Evolutionary conservation across 2,797 vertebrate genomes (phyloP).

Genomic region (Cyclura pinguis): DNA sequence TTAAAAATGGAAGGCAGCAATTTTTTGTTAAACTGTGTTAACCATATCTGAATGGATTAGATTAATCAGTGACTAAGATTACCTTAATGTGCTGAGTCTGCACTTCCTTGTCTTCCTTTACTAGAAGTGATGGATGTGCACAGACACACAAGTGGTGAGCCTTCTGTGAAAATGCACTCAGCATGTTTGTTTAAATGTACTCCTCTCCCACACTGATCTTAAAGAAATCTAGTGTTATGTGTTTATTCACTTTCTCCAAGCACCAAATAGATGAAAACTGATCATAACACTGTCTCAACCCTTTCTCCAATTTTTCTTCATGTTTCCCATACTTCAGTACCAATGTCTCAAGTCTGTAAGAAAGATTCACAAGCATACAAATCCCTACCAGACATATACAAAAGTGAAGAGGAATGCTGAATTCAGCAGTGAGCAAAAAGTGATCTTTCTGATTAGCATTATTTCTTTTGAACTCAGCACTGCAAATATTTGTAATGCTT

Average conservation of each 20-base stretch:
- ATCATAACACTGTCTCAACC: neutral
- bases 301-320: neutral
- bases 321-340: neutral
- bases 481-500: neutral
- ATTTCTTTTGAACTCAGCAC: neutral
- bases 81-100: neutral
- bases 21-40: neutral
- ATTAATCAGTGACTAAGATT: conserved; percentile 24
- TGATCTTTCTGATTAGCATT: neutral
- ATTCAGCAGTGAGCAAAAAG: neutral
- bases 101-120: conserved; percentile 12
- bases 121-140: neutral
- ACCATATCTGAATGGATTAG: neutral
- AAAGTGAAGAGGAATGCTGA: neutral
- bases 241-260: neutral
- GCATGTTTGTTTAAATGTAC: neutral
- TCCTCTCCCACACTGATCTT: neutral
- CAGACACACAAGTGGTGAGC: neutral
- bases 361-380: neutral
- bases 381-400: neutral
- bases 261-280: neutral
- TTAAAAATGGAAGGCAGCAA: conserved; percentile 23
- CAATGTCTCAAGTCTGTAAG: neutral
- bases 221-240: neutral
- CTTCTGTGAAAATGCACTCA: conserved; percentile 16